A percentile compares a stretch with the other conserved stretches of the same genome.
Evolutionary conservation across 2,113 vertebrate genomes (phyloP).

Genomic region (Scopus umbretta): DNA sequence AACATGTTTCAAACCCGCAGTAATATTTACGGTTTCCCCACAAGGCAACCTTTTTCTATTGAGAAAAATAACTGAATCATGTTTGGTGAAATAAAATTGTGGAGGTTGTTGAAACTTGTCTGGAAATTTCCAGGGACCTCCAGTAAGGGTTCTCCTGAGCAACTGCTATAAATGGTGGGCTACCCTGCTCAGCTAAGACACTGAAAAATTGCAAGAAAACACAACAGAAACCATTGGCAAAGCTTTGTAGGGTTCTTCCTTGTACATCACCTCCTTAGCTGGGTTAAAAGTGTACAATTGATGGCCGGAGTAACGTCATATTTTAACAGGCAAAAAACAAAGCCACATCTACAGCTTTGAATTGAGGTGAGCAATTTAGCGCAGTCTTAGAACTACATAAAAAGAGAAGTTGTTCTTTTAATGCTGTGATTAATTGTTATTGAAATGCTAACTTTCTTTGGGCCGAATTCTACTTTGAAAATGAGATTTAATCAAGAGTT

Average conservation of each 20-base stretch:
- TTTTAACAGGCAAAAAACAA: background rate
- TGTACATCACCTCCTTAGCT: background rate
- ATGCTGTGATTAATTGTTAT: background rate
- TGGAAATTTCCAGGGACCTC: background rate
- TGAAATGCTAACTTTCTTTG: background rate
- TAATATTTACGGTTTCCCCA: background rate
- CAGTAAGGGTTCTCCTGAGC: background rate
- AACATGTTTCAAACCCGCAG: background rate
- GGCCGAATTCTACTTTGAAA: background rate
- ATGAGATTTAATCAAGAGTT: background rate
- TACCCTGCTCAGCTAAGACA: background rate
- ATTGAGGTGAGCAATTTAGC: background rate
- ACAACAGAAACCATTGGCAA: background rate
- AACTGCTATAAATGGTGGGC: background rate
- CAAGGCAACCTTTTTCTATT: background rate
- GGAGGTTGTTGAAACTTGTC: background rate
- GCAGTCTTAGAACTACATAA: background rate
- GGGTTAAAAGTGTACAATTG: background rate
- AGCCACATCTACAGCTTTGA: background rate
- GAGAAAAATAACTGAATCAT: background rate
- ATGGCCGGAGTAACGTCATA: rapidly evolving
- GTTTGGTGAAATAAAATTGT: background rate
- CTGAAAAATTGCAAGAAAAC: background rate
- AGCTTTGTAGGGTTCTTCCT: background rate
- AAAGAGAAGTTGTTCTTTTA: background rate